These are phyloP conservation scores for Cerceris rybyensis DNA, from an alignment of 2,888 invertebrate species.

Conservation along the genomic window DNA sequence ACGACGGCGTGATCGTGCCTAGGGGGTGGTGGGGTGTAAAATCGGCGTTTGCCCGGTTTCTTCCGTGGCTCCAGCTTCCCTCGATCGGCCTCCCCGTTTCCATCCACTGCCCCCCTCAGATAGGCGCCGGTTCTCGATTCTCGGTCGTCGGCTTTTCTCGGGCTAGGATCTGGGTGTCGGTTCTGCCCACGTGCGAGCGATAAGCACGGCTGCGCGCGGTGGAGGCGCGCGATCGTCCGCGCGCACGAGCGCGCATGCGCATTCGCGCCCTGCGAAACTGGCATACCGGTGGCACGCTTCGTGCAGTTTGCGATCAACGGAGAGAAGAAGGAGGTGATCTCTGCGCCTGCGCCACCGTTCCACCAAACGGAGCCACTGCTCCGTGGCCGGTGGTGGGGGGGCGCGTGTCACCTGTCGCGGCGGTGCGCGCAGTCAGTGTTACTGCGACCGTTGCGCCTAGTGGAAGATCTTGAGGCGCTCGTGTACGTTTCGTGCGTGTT, in stretches of 20 bases:
- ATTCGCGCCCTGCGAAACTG: too few species aligned
- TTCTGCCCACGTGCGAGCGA: too few species aligned
- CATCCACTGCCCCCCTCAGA: conserved; percentile 40
- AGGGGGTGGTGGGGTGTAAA: conserved; percentile 61
- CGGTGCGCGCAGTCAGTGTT: conserved; percentile 61
- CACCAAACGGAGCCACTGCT: conserved; percentile 1
- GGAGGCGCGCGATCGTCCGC: too few species aligned
- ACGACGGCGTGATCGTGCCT: conserved; percentile 53
- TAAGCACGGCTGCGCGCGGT: too few species aligned
- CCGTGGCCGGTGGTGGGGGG: conserved; percentile 48
- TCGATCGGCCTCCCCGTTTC: conserved; percentile 30
- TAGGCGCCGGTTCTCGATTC: conserved; percentile 23
- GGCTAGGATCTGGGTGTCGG: too few species aligned
- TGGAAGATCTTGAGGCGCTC: background rate
- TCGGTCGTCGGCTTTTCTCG: background rate
- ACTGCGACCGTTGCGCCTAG: conserved; percentile 65
- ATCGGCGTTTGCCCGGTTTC: conserved; percentile 61
- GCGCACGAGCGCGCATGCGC: too few species aligned
- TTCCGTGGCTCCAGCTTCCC: conserved; percentile 20
- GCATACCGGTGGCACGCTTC: too few species aligned
- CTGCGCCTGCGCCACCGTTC: background rate
- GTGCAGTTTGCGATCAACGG: too few species aligned
- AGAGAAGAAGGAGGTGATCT: background rate
- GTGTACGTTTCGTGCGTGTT: background rate
- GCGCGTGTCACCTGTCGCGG: conserved; percentile 62